A percentile compares a stretch with the other conserved stretches of the same genome.
Conservation (phyloP, 2,113 vertebrate genomes). For the Serinus canaria region DNA sequence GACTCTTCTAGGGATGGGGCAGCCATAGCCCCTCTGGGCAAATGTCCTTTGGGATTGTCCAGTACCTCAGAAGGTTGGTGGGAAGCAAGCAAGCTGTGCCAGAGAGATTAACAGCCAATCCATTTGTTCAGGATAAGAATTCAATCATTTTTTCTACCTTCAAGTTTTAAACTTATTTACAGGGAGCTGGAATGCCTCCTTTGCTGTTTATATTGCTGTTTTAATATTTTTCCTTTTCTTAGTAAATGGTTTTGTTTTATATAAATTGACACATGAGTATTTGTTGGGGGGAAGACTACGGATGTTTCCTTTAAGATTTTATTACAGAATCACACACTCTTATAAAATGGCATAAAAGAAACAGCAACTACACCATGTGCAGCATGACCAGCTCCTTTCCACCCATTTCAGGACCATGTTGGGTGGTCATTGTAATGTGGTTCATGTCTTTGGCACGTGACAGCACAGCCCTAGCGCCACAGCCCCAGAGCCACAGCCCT, state of each 20-base stretch:
- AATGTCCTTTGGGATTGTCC: background rate
- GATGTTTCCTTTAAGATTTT: background rate
- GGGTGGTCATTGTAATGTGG: background rate
- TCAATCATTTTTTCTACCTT: background rate
- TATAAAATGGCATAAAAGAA: background rate
- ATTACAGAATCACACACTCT: background rate
- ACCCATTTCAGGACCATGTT: background rate
- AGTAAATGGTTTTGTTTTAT: background rate
- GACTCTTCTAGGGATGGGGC: background rate
- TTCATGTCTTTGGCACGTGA: fast-evolving
- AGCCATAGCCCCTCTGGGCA: background rate
- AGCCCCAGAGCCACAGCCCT: background rate
- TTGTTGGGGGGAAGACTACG: background rate
- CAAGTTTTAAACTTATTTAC: background rate
- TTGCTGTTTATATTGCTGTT: background rate
- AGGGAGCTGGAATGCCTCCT: background rate
- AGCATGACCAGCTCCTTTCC: background rate
- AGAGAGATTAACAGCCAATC: background rate
- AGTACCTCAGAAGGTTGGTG: background rate
- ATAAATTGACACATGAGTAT: background rate
- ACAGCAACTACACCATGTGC: background rate
- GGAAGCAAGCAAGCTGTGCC: background rate
- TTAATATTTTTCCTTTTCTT: background rate
- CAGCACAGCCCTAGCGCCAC: background rate
- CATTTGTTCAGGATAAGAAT: background rate